A percentile compares a stretch with the other conserved stretches of the same genome.
These are phyloP conservation scores for Myotis davidii DNA, from an alignment of 2,113 vertebrate species.

Conservation along the genomic window DNA sequence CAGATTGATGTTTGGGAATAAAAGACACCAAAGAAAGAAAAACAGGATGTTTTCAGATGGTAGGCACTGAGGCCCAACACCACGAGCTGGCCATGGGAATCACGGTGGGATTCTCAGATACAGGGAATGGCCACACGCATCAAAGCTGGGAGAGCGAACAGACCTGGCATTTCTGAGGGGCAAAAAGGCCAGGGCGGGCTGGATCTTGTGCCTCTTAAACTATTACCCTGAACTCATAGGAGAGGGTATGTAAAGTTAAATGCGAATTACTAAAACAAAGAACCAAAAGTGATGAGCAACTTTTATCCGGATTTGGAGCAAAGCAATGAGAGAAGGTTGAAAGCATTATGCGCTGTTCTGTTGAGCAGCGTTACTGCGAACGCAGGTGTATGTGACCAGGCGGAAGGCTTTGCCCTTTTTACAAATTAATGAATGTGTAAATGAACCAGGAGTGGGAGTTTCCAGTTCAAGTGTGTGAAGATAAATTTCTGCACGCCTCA, in stretches of 20 bases:
- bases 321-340: not conserved
- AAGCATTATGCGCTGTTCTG: not conserved
- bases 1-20: not conserved
- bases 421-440: not conserved
- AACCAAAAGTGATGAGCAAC: not conserved
- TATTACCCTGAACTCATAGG: not conserved
- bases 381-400: not conserved
- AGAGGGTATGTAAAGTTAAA: not conserved
- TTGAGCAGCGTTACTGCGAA: not conserved
- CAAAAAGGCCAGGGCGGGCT: not conserved
- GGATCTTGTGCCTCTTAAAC: not conserved
- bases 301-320: not conserved
- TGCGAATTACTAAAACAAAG: not conserved
- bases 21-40: not conserved
- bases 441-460: not conserved
- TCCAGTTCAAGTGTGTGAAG: not conserved
- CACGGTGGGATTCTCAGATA: not conserved
- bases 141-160: not conserved
- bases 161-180: not conserved
- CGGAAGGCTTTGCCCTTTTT: not conserved
- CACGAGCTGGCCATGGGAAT: fast-evolving
- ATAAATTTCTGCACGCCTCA: not conserved
- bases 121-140: not conserved
- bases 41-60: not conserved
- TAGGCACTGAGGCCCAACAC: not conserved